Conservation (phyloP, 2,113 vertebrate species). For the Saccopteryx leptura region DNA sequence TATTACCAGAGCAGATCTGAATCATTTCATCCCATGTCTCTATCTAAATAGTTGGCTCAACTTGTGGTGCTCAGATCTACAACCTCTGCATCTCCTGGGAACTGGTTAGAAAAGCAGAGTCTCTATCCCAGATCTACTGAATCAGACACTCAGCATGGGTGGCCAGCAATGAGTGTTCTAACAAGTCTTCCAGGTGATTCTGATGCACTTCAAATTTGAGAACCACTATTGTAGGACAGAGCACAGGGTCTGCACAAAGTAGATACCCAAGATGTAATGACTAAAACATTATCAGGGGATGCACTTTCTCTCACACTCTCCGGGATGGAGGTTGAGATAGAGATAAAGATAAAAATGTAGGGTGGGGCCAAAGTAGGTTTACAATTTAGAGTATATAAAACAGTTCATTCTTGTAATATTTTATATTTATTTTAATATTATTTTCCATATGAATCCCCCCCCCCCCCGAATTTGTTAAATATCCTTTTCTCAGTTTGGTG, state of each 20-base stretch:
- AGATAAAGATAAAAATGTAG: slow-evolving; percentile 5
- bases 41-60: not conserved
- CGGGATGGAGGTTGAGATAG: not conserved
- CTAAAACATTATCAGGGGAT: not conserved
- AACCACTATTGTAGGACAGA: not conserved
- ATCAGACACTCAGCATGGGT: not conserved
- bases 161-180: not conserved
- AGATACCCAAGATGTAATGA: not conserved
- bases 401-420: too few species aligned
- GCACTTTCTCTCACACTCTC: not conserved
- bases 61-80: not conserved
- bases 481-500: not conserved
- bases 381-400: not conserved
- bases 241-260: not conserved
- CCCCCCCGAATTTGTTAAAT: not conserved
- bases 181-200: not conserved
- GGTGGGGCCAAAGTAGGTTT: not conserved
- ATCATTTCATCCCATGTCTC: not conserved
- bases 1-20: not conserved
- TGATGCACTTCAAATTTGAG: not conserved
- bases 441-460: too few species aligned
- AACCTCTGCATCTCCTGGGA: not conserved
- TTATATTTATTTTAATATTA: too few species aligned
- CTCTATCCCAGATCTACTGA: not conserved
- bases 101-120: not conserved